Conservation (phyloP, 64 coral and sea anemone species). For the Pocillopora damicornis region DNA sequence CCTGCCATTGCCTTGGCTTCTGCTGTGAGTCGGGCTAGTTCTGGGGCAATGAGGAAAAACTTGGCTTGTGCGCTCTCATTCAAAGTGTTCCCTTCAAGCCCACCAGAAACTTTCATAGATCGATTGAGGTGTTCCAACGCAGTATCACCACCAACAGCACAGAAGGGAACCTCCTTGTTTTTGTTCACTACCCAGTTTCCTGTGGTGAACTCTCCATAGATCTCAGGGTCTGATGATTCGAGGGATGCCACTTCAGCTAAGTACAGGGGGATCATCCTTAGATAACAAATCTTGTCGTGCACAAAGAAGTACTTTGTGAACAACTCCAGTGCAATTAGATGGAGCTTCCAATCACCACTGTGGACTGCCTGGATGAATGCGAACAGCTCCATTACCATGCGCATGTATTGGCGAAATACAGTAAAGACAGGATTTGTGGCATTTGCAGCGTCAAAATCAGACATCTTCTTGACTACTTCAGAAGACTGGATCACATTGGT, state of each 20-base stretch:
- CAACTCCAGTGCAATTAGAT: conserved; percentile 24
- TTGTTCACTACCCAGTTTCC: conserved; percentile 51
- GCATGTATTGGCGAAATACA: conserved; percentile 41
- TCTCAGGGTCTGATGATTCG: background rate
- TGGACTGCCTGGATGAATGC: conserved; percentile 8
- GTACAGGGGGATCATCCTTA: conserved; percentile 37
- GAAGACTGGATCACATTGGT: conserved; percentile 1
- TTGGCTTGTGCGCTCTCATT: conserved; percentile 25
- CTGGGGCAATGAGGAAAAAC: conserved; percentile 44
- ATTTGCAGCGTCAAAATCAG: conserved; percentile 16
- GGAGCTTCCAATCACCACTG: conserved; percentile 19
- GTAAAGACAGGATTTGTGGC: conserved; percentile 18
- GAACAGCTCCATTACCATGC: conserved; percentile 41
- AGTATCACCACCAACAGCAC: background rate
- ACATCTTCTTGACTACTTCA: conserved; percentile 23
- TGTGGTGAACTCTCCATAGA: conserved; percentile 1
- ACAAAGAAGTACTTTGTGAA: background rate
- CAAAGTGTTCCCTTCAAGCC: conserved; percentile 22
- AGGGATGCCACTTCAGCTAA: conserved; percentile 19
- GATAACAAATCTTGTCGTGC: background rate
- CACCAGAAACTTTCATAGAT: conserved; percentile 30
- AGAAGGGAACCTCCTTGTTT: background rate
- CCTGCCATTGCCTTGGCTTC: conserved; percentile 48
- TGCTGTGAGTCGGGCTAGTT: conserved; percentile 12
- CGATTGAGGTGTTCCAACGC: conserved; percentile 17